Conservation (phyloP, 2,888 invertebrate species). For the Eutolmus rufibarbis region DNA sequence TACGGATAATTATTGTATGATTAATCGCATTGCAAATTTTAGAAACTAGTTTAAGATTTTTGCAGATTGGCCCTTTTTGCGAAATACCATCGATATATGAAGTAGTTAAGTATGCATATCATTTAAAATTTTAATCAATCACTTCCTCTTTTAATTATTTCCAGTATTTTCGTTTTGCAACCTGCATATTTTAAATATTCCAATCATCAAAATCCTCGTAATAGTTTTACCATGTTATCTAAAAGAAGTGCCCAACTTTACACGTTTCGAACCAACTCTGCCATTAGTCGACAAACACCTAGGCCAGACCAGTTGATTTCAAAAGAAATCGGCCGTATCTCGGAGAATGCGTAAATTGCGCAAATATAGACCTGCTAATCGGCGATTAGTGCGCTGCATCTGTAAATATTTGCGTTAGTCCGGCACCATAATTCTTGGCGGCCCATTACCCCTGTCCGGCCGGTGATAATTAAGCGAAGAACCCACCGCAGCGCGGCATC, state of each 20-base stretch:
- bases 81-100: no score
- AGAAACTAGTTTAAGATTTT: no score
- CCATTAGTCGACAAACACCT: background rate
- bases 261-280: background rate
- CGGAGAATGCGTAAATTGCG: background rate
- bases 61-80: no score
- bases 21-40: no score
- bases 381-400: background rate
- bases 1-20: no score
- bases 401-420: background rate
- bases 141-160: no score
- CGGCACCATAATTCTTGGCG: background rate
- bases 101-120: no score
- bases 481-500: background rate
- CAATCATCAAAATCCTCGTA: background rate
- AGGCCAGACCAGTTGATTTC: background rate
- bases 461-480: background rate
- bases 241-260: background rate
- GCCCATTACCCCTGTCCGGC: background rate
- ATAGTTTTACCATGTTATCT: background rate
- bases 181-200: no score
- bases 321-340: background rate
- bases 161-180: no score
- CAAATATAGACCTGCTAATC: background rate
- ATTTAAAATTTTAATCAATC: no score